Conservation (phyloP, 2,888 invertebrate species). For the Cataglyphis cursor region DNA sequence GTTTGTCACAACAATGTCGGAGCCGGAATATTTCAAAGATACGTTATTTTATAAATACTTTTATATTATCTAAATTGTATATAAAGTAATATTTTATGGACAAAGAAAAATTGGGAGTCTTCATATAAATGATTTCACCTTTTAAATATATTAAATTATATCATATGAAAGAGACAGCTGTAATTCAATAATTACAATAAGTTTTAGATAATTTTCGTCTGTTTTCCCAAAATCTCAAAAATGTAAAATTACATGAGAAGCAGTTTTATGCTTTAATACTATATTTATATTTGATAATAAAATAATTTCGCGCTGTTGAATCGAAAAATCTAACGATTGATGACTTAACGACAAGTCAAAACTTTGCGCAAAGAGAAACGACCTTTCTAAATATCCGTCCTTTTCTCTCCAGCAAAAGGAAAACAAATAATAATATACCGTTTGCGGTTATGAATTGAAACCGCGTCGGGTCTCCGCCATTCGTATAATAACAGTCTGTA, state of each 20-base stretch:
- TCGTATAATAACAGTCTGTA: constrained; percentile 36
- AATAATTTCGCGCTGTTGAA: neutral
- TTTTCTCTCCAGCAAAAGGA: neutral
- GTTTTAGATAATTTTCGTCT: neutral
- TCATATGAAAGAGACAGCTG: neutral
- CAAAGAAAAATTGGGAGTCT: neutral
- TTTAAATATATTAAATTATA: neutral
- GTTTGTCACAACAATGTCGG: neutral
- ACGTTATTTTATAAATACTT: constrained; percentile 11
- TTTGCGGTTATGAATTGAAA: neutral
- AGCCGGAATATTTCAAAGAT: neutral
- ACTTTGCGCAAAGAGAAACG: neutral
- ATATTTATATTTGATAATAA: neutral
- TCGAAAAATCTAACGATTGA: neutral
- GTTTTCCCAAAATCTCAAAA: neutral
- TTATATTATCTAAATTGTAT: neutral
- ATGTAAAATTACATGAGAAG: neutral
- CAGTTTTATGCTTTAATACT: neutral
- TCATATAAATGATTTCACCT: neutral
- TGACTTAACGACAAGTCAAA: neutral
- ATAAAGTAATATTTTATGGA: neutral
- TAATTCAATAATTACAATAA: neutral
- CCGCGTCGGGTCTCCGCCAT: neutral
- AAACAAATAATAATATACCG: constrained; percentile 37
- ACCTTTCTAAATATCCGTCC: constrained; percentile 20